Evolutionary conservation across 2,797 vertebrate species (phyloP), one percentile per base, ranked within the genome.

Genomic region (Pagetopsis macropterus): DNA sequence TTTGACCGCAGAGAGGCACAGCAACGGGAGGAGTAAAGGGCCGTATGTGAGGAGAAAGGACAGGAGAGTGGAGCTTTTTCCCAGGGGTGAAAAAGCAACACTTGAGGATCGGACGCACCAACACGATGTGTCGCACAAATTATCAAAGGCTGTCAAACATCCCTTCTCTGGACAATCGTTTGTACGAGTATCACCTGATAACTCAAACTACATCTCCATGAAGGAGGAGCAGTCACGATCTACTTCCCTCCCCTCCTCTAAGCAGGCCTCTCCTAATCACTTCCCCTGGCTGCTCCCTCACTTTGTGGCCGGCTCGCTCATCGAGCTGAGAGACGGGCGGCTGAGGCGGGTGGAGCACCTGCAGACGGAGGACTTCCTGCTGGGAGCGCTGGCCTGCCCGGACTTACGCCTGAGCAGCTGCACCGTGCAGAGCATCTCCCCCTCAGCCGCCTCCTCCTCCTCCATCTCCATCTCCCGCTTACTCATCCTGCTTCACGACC

Each of bases 271-370:
- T 19, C 41, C 83, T 0, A 87, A 84, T 27, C 52, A 8, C 33
- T 81, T 91, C 12, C 88, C 91, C 40, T 93, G 90, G 89, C 84
- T 93, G 54, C 87, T 94, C 33, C 89, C 90, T 63, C 93, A 94
- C 70, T 95, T 95, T 37, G 84, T 72, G 55, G 92, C 90, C 0
- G 94, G 94, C 59, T 94, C 94, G 21, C 88, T 95, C 62, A 94
- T 95, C 11, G 94, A 95, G 88, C 93, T 95, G 31, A 80, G 82
- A 40, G 92, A 93, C 0, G 94, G 94, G 3, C 86, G 78, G 40
- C 88, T 94, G 76, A 92, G 92, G 68, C 86, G 79, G 65, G 94
- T 95, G 79, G 94, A 95, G 68, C 92, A 95, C 75, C 83, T 95
- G 73, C 91, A 87, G 83, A 93, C 92, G 0, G 93, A 95, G 76